Evolutionary conservation across 2,888 invertebrate species (phyloP), one percentile per base, ranked within the genome.

Genomic region (Ptychoptera albimana): DNA sequence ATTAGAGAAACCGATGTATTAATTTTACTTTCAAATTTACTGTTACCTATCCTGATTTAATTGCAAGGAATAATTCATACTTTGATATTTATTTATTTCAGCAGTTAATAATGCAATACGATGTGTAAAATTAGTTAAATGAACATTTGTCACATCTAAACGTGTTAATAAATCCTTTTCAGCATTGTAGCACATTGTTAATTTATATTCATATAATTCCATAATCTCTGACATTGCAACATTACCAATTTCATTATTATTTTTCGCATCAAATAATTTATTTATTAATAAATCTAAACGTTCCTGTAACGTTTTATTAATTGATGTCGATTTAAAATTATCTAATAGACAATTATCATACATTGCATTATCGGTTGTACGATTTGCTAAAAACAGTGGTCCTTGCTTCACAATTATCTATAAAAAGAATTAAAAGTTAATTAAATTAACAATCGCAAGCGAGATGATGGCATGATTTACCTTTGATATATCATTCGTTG

Each of bases 401-500:
- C 32, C n/a, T 32, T 32, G 11, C n/a, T 32, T 32, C 2, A n/a
- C 32, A 32, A 32, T 32, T 11, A 32, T n/a, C 32, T 32, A n/a
- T 30, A 30, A 9, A 32, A 32, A 7, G 9, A 11, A 23, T 23
- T 23, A 23, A 23, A 23, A n/a, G n/a, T n/a, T n/a, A n/a, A n/a
- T n/a, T n/a, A n/a, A n/a, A n/a, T n/a, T n/a, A n/a, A n/a, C n/a
- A n/a, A n/a, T 30, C 9, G 30, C 30, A 30, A 30, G 6, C 9
- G 30, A 32, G 9, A 32, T 11, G 3, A 11, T 32, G 3, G 9
- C 9, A 16, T 6, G 16, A 29, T 48, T 50, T 43, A 62, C 62
- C 53, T 60, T 57, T 11, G 63, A 58, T 29, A 63, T 57, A 11
- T 58, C 55, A 4, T 48, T 47, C 39, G 54, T 55, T 10, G 64